Base-by-base conservation (phyloP, 1,140 invertebrate species). In the Rhopalosiphum maidis region DNA sequence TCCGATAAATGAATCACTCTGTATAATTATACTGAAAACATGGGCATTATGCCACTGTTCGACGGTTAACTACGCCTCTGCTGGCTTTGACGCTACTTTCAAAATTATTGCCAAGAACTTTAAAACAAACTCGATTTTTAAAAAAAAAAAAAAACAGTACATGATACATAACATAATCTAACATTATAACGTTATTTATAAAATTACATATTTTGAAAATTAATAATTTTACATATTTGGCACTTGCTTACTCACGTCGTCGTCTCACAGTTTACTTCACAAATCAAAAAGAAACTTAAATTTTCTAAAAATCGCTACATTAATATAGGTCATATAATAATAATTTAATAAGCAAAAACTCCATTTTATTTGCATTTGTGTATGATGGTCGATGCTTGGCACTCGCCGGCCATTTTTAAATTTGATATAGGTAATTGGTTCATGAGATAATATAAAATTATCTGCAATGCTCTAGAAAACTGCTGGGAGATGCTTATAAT, bases 1-100 rank as follows among this genome's bases (percentile, higher is more conserved):
- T 51, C 15, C 3, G 15, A 21, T 51, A 18, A 51, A 21, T 3
- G 15, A 51, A 51, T 51, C 48, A 2, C 48, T 15, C 15, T n/a
- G 60, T 77, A 77, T 77, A 77, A 77, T n/a, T 77, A 77, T 77
- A 77, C 60, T 77, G 60, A 77, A 18, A 77, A 77, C 30, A 77
- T 77, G 60, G 60, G 60, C 60, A 77, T 77, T n/a, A 77, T 77
- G 60, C 60, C 60, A 77, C n/a, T 77, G 60, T 77, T 18, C 60
- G 18, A 77, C 60, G 30, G 60, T 77, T 77, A n/a, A 77, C 30
- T 77, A 77, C 60, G 30, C 60, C 60, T n/a, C 60, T n/a, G 60
- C 60, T 77, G 60, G 60, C 60, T 77, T 77, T 77, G 60, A 77
- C 30, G 60, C n/a, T 77, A 77, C 60, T 35, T 77, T 18, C n/a